Evolutionary conservation across 2,113 vertebrate species (phyloP).

Genomic region (Albula glossodonta): DNA sequence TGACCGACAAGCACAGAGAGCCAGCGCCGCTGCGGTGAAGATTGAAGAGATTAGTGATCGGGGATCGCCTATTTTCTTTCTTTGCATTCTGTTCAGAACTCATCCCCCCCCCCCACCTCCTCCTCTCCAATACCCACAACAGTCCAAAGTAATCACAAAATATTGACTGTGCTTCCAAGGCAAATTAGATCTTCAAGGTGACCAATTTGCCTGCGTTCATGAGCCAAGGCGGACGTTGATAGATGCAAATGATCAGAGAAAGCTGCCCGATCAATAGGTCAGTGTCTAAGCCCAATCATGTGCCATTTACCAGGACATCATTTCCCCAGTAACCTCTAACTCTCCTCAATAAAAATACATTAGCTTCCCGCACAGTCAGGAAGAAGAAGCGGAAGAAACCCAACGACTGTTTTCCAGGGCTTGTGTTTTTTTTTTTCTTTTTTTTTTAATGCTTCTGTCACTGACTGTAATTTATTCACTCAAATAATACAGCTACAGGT

Average conservation of each 20-base stretch:
- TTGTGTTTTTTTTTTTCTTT: background rate
- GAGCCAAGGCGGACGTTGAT: background rate
- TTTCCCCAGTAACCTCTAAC: constrained; percentile 9
- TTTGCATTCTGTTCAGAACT: background rate
- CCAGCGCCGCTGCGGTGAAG: background rate
- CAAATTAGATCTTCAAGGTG: constrained; percentile 25
- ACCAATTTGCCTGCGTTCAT: constrained; percentile 8
- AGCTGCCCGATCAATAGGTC: constrained; percentile 12
- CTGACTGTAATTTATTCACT: too few species aligned
- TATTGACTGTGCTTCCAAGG: constrained; percentile 8
- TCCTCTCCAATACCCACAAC: too few species aligned
- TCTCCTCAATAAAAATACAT: constrained; percentile 8
- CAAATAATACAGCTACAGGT: too few species aligned
- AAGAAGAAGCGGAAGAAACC: background rate
- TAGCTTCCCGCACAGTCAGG: background rate
- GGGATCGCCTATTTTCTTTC: background rate
- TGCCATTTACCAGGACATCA: background rate
- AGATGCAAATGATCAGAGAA: constrained; percentile 14
- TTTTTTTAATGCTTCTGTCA: background rate
- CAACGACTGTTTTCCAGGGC: background rate
- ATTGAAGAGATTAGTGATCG: constrained; percentile 2
- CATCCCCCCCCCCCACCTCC: background rate
- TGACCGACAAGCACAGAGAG: background rate
- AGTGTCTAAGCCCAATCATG: constrained; percentile 14
- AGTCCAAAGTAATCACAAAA: constrained; percentile 6